Base-by-base conservation (phyloP, 2,113 vertebrate species). In the Myxocyprinus asiaticus region DNA sequence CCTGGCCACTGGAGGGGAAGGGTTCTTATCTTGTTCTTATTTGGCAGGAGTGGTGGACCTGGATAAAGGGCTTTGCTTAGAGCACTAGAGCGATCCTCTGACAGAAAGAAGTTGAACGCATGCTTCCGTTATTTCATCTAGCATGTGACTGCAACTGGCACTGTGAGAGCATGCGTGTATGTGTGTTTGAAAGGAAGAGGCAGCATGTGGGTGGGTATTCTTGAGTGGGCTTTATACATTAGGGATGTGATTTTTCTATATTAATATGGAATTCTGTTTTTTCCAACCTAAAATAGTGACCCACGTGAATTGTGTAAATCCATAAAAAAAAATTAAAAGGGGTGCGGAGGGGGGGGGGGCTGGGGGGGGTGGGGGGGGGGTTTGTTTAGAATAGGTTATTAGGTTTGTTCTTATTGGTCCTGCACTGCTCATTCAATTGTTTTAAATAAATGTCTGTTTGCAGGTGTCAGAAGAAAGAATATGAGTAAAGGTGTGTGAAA, bases 151-250 rank as follows among this genome's bases (percentile, higher is more conserved):
- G n/a, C n/a, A 50, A 9, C 45, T 17, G 5, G 12, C 67, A n/a
- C 14, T 6, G 7, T 68, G 72, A 44, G 15, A 67, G 12, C 10
- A 9, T 61, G 72, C 56, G 51, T 55, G 42, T 65, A 6, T 59
- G 50, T 83, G 69, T 77, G 59, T 79, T 79, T 61, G 70, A 76
- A 14, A 64, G 22, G 47, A 50, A 73, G 50, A n/a, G 75, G 77
- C 77, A 79, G 69, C 78, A 72, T 80, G 69, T 14, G 45, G 3
- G 69, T 80, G 69, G 69, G 68, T 5, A 69, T 66, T 50, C 43
- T 73, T 72, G 68, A 63, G 69, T 80, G 71, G 71, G 71, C 45
- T 62, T 61, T 47, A 45, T 71, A 47, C 70, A 73, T 72, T 12
- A 56, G 68, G 47, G 8, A 48, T 48, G 47, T 11, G 12, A 33